phyloP scores from a whole-genome alignment of 2,797 vertebrate genomes.

The Hyperoplus immaculatus region DNA sequence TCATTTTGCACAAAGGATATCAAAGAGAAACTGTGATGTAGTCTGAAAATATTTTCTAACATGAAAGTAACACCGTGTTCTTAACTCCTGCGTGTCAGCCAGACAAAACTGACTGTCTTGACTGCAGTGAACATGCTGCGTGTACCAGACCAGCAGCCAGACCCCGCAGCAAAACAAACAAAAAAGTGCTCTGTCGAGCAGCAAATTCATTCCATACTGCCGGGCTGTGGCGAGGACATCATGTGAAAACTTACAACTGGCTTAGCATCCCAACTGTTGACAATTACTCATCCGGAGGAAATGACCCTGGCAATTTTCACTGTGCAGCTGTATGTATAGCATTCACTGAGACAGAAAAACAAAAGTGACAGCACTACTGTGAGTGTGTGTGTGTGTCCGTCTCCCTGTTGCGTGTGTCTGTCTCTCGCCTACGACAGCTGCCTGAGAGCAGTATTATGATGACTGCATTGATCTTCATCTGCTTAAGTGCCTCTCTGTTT shows the following conservation, averaged over 20 bases:
- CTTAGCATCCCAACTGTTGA: constrained; percentile 12
- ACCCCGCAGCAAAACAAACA: constrained; percentile 41
- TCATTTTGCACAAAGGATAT: constrained; percentile 1
- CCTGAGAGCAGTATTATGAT: constrained; percentile 51
- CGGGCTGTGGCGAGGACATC: not conserved
- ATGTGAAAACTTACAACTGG: constrained; percentile 14
- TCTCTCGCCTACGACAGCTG: constrained; percentile 59
- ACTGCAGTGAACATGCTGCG: constrained; percentile 46
- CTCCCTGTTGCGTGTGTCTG: constrained; percentile 23
- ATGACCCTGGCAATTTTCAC: constrained; percentile 19
- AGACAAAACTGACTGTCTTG: constrained; percentile 23
- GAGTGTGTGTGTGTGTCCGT: constrained; percentile 12
- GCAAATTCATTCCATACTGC: constrained; percentile 26
- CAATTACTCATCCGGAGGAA: constrained; percentile 38
- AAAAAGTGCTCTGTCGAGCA: constrained; percentile 18
- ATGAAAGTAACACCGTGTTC: constrained; percentile 46
- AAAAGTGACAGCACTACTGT: constrained; percentile 40
- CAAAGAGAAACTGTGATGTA: constrained; percentile 23
- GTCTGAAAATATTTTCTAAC: constrained; percentile 19
- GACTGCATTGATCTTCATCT: constrained; percentile 63
- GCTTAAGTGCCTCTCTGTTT: constrained; percentile 35
- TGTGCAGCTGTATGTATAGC: constrained; percentile 20
- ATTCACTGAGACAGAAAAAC: constrained; percentile 31
- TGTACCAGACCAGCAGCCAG: constrained; percentile 1
- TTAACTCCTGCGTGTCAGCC: constrained; percentile 21